These are phyloP conservation scores for Xylota segnis DNA, from an alignment of 2,888 invertebrate genomes.

Conservation along the genomic window DNA sequence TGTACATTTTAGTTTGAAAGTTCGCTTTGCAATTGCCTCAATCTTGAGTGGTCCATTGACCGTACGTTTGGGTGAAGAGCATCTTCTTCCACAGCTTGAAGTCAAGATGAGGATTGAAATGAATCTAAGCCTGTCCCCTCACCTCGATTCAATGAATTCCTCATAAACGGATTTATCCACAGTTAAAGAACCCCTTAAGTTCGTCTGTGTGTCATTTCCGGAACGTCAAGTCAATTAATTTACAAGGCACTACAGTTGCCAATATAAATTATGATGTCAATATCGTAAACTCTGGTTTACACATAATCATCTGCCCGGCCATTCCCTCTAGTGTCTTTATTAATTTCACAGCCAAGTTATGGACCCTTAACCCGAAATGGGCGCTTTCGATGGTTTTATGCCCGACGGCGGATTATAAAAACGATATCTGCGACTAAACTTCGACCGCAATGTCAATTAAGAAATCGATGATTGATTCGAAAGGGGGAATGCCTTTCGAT, in stretches of 20 bases:
- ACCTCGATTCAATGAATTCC: not conserved
- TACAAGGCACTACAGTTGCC: not conserved
- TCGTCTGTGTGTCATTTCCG: not conserved
- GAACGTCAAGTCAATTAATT: not conserved
- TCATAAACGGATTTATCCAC: not conserved
- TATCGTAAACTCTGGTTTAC: conserved; percentile 5
- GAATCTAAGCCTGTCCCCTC: too few relatives aligned
- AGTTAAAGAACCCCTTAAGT: not conserved
- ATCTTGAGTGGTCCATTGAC: too few relatives aligned
- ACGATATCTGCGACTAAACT: not conserved
- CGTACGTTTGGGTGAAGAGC: too few relatives aligned
- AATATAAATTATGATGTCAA: conserved; percentile 5
- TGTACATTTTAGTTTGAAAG: too few relatives aligned
- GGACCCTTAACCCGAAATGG: not conserved
- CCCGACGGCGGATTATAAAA: not conserved
- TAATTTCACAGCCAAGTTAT: not conserved
- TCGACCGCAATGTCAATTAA: conserved; percentile 22
- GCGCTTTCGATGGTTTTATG: not conserved
- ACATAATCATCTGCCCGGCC: not conserved
- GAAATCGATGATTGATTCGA: conserved; percentile 34
- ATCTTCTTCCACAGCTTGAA: too few relatives aligned
- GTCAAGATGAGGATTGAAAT: too few relatives aligned
- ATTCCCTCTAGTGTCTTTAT: conserved; percentile 1
- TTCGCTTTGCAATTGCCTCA: too few relatives aligned
- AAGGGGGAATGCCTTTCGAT: conserved; percentile 15